phyloP scores from a whole-genome alignment of 2,888 invertebrate species.

The Caradrina kadenii region DNA sequence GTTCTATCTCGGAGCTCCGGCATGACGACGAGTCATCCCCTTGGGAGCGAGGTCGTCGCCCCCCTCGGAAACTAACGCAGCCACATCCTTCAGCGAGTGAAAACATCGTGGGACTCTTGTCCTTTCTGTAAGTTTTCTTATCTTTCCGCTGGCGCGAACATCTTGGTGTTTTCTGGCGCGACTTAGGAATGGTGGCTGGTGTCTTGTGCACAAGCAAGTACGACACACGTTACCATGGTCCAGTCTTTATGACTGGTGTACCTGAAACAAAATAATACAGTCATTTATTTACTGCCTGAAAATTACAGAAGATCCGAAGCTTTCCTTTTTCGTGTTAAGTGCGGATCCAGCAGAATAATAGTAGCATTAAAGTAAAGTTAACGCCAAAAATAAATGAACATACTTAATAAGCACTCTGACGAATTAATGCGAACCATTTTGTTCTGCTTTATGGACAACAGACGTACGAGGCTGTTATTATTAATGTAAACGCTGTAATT shows the following conservation, averaged over 20 bases:
- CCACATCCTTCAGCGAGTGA: slow-evolving; percentile 88
- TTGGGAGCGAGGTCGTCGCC: slow-evolving; percentile 81
- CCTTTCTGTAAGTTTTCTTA: slow-evolving; percentile 84
- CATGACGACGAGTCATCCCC: slow-evolving; percentile 88
- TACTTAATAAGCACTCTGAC: slow-evolving; percentile 31
- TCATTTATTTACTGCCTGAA: background rate
- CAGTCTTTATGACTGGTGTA: slow-evolving; percentile 59
- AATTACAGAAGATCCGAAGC: background rate
- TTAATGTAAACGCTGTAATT: slow-evolving; percentile 57
- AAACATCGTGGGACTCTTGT: slow-evolving; percentile 88
- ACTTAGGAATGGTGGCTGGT: slow-evolving; percentile 82
- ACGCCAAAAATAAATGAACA: slow-evolving; percentile 16
- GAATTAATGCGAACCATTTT: slow-evolving; percentile 42
- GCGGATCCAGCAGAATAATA: background rate
- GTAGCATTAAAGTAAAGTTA: background rate
- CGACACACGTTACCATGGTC: slow-evolving; percentile 63
- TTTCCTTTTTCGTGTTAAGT: background rate
- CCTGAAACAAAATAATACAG: slow-evolving; percentile 50
- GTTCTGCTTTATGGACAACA: slow-evolving; percentile 39
- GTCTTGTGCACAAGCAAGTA: slow-evolving; percentile 30
- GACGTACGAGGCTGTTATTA: slow-evolving; percentile 39
- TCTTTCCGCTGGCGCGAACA: slow-evolving; percentile 88
- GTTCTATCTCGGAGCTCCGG: slow-evolving; percentile 88
- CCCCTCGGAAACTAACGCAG: slow-evolving; percentile 85
- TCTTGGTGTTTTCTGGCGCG: slow-evolving; percentile 83